Conservation (phyloP, 1,140 invertebrate genomes). For the Drosophila seguyi region DNA sequence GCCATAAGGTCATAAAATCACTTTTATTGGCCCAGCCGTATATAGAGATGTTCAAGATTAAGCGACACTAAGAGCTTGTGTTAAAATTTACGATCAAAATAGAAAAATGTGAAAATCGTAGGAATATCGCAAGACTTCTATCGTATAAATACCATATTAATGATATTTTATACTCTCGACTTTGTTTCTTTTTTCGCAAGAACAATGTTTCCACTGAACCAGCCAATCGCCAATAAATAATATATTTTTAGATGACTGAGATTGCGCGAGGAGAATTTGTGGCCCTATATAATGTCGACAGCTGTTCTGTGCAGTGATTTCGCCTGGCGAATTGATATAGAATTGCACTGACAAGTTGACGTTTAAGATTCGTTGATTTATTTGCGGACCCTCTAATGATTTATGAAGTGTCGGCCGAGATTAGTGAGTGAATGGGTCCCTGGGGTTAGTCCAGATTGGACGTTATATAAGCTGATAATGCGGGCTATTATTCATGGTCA, state of each 20-base stretch:
- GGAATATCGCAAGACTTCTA: conserved; percentile 1
- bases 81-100: conserved; percentile 66
- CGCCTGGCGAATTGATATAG: conserved; percentile 54
- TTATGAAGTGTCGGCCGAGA: conserved; percentile 75
- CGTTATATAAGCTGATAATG: conserved; percentile 40
- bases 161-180: conserved; percentile 1
- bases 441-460: conserved; percentile 27
- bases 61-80: conserved; percentile 34
- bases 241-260: conserved; percentile 39
- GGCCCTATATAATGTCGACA: conserved; percentile 54
- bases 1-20: conserved; percentile 54
- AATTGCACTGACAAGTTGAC: conserved; percentile 62
- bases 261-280: conserved; percentile 44
- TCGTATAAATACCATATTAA: background rate
- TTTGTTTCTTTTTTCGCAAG: background rate
- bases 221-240: conserved; percentile 31
- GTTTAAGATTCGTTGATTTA: conserved; percentile 71
- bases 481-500: background rate
- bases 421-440: conserved; percentile 57
- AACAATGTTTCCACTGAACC: background rate
- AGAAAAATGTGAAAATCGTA: conserved; percentile 12
- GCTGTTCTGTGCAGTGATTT: conserved; percentile 63
- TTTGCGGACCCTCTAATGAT: conserved; percentile 50
- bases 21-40: conserved; percentile 60
- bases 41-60: conserved; percentile 68